Evolutionary conservation across 2,888 invertebrate species (phyloP).

Genomic region (Steinernema hermaphroditum): DNA sequence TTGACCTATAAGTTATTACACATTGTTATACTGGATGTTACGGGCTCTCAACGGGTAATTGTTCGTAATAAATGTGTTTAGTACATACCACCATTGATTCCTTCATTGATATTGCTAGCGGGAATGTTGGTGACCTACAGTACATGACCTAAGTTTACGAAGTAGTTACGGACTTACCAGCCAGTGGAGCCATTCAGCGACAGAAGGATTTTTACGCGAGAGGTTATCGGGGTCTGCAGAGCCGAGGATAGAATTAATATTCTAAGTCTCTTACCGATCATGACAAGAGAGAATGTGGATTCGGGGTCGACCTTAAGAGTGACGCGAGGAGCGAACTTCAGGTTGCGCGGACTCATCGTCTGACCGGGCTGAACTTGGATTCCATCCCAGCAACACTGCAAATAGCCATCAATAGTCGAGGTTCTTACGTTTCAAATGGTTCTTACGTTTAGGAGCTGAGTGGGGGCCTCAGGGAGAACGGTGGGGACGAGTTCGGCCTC

Average conservation of each 20-base stretch:
- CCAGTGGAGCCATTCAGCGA: slow-evolving; percentile 67
- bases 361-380: slow-evolving; percentile 62
- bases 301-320: slow-evolving; percentile 64
- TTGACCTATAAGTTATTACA: slow-evolving; percentile 46
- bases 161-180: slow-evolving; percentile 42
- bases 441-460: slow-evolving; percentile 52
- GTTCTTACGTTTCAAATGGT: too few species aligned
- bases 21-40: neutral
- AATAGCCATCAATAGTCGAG: neutral
- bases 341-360: slow-evolving; percentile 55
- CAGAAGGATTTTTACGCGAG: slow-evolving; percentile 65
- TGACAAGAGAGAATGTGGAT: slow-evolving; percentile 62
- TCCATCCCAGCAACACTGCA: slow-evolving; percentile 64
- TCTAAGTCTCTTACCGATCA: slow-evolving; percentile 61
- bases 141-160: neutral
- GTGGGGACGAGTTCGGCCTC: slow-evolving; percentile 63
- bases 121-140: slow-evolving; percentile 62
- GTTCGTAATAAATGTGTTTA: neutral
- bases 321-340: slow-evolving; percentile 65
- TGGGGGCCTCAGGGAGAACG: slow-evolving; percentile 62
- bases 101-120: slow-evolving; percentile 64
- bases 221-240: slow-evolving; percentile 65
- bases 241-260: neutral
- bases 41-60: neutral
- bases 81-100: slow-evolving; percentile 62